Evolutionary conservation across 2,888 invertebrate species (phyloP).

Genomic region (Drosophila flavopinicola): DNA sequence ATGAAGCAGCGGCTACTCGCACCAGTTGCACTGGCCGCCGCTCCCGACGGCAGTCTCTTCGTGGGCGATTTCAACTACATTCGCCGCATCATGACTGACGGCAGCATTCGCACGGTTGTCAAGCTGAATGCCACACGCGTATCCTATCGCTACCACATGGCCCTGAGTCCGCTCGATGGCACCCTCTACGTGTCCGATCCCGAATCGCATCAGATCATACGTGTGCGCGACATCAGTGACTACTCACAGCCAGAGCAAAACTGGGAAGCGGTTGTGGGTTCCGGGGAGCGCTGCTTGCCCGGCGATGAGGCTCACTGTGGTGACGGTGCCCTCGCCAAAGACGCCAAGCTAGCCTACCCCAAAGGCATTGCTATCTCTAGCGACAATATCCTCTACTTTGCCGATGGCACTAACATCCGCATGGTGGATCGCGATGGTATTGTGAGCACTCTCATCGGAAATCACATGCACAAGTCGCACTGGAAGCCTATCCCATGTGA

Average conservation of each 20-base stretch:
- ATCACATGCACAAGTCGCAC: constrained; percentile 96
- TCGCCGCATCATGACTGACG: constrained; percentile 93
- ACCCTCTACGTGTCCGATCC: constrained; percentile 98
- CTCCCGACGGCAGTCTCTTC: constrained; percentile 96
- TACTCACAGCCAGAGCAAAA: constrained; percentile 94
- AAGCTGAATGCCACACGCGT: constrained; percentile 93
- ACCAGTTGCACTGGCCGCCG: constrained; percentile 95
- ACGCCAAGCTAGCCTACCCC: constrained; percentile 97
- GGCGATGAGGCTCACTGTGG: constrained; percentile 98
- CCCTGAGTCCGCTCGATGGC: constrained; percentile 96
- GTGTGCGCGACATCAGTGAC: constrained; percentile 92
- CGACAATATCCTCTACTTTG: constrained; percentile 96
- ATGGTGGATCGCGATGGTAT: constrained; percentile 97
- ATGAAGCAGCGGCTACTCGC: constrained; percentile 92
- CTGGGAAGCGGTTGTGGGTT: constrained; percentile 97
- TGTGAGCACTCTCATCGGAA: constrained; percentile 95
- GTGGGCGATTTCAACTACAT: constrained; percentile 98
- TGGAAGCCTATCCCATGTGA: constrained; percentile 97
- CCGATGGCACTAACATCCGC: constrained; percentile 97
- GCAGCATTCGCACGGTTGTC: constrained; percentile 86
- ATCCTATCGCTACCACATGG: constrained; percentile 98
- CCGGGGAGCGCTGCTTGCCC: constrained; percentile 96
- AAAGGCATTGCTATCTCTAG: constrained; percentile 98
- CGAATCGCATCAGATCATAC: constrained; percentile 96
- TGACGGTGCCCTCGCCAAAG: constrained; percentile 95